Evolutionary conservation across 1,140 invertebrate species (phyloP).

Genomic region (Drosophila lini): DNA sequence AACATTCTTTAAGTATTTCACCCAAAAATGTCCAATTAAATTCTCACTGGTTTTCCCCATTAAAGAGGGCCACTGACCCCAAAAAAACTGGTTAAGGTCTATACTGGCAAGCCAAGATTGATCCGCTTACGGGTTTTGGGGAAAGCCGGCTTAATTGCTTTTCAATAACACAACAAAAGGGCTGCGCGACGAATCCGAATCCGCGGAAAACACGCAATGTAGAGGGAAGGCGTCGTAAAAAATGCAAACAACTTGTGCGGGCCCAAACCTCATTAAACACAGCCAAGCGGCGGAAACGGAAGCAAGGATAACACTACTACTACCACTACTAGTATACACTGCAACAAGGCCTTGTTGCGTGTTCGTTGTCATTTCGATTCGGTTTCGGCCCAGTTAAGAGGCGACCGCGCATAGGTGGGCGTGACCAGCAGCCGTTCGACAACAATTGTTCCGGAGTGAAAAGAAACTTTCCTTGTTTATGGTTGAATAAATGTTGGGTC

Average conservation of each 20-base stretch:
- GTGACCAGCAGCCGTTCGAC: conserved; percentile 47
- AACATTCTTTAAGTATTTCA: not conserved
- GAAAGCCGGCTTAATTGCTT: conserved; percentile 44
- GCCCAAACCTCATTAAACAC: conserved; percentile 42
- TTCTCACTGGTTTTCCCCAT: not conserved
- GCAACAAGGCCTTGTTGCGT: conserved; percentile 47
- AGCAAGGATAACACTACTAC: conserved; percentile 32
- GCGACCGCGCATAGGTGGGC: conserved; percentile 21
- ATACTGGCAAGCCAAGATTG: not conserved
- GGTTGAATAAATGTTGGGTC: conserved; percentile 31
- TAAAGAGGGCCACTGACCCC: conserved; percentile 24
- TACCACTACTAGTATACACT: conserved; percentile 11
- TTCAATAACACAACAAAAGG: conserved; percentile 45
- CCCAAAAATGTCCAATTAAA: not conserved
- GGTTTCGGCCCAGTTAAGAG: conserved; percentile 26
- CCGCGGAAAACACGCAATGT: conserved; percentile 33
- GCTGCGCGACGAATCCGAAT: conserved; percentile 12
- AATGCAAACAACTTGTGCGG: conserved; percentile 42
- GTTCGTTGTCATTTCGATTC: conserved; percentile 44
- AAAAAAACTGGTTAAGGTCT: conserved; percentile 7
- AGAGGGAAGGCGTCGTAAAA: conserved; percentile 36
- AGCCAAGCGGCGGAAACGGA: conserved; percentile 15
- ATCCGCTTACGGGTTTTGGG: conserved; percentile 5
- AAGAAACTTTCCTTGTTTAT: conserved; percentile 40
- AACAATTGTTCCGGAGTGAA: conserved; percentile 43